Conservation (phyloP, 2,113 vertebrate genomes). For the Acanthisitta chloris region DNA sequence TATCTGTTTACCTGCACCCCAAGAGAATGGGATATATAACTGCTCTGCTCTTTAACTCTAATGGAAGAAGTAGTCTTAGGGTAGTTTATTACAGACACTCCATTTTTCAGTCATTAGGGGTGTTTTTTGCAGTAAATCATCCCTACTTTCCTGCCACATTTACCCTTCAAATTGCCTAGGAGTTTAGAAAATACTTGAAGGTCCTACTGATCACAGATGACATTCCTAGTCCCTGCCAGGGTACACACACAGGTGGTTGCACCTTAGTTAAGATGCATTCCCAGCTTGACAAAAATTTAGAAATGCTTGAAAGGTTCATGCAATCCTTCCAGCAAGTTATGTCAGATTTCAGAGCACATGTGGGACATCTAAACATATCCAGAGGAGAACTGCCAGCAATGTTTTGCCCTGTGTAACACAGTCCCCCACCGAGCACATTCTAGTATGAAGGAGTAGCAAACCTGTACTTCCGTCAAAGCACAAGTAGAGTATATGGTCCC, state of each 20-base stretch:
- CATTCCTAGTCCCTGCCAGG: not conserved
- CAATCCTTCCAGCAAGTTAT: not conserved
- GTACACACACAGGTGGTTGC: too few relatives aligned
- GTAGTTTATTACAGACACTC: not conserved
- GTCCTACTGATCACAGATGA: not conserved
- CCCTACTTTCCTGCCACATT: not conserved
- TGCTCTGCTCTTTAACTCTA: not conserved
- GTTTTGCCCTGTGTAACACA: not conserved
- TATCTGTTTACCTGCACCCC: not conserved
- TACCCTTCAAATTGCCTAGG: not conserved
- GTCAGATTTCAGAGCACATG: not conserved
- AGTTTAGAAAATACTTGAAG: not conserved
- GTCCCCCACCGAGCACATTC: not conserved
- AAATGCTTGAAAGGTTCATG: not conserved
- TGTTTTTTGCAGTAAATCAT: not conserved
- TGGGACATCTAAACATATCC: not conserved
- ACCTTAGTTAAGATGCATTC: not conserved
- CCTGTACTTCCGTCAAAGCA: not conserved
- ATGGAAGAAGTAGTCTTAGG: not conserved
- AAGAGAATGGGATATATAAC: too few relatives aligned
- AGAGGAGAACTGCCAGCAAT: rapidly evolving
- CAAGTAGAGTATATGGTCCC: not conserved
- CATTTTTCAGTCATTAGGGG: not conserved
- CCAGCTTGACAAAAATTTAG: not conserved
- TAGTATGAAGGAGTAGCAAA: not conserved